Conservation (phyloP, 2,113 vertebrate genomes). For the Paedocypris sp. region DNA sequence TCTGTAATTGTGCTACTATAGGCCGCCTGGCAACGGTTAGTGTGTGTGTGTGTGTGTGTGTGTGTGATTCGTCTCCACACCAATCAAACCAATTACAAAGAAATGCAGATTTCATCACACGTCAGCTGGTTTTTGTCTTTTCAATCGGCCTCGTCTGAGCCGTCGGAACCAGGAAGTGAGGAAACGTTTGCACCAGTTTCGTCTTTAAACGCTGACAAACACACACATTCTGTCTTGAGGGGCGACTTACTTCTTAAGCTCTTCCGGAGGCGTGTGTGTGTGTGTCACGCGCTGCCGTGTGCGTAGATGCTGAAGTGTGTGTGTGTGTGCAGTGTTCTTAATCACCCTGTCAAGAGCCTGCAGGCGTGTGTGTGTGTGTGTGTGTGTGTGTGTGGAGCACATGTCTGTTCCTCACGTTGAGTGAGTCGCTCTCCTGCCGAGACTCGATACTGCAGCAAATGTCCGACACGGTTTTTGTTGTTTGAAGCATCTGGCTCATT, state of each 20-base stretch:
- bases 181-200: no score
- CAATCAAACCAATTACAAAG: no score
- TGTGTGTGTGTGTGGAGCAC: not conserved
- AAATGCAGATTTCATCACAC: no score
- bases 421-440: no score
- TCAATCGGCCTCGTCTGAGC: no score
- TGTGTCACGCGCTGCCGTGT: not conserved
- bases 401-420: not conserved
- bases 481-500: no score
- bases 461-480: no score
- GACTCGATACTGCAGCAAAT: no score
- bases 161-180: no score
- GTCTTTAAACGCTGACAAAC: not conserved
- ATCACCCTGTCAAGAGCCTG: conserved; percentile 7
- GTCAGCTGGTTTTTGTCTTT: no score
- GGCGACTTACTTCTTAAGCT: conserved; percentile 2
- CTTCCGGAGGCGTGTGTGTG: not conserved
- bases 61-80: no score
- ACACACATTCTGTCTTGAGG: conserved; percentile 4
- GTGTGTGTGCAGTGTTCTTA: not conserved
- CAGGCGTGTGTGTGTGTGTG: not conserved
- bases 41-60: not conserved
- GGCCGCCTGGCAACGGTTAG: not conserved
- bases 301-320: not conserved
- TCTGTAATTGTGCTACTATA: not conserved